Percentiles rank a stretch among this genome's conserved stretches.
Evolutionary conservation across 2,797 vertebrate species (phyloP).

Genomic region (Hoplostethus atlanticus): DNA sequence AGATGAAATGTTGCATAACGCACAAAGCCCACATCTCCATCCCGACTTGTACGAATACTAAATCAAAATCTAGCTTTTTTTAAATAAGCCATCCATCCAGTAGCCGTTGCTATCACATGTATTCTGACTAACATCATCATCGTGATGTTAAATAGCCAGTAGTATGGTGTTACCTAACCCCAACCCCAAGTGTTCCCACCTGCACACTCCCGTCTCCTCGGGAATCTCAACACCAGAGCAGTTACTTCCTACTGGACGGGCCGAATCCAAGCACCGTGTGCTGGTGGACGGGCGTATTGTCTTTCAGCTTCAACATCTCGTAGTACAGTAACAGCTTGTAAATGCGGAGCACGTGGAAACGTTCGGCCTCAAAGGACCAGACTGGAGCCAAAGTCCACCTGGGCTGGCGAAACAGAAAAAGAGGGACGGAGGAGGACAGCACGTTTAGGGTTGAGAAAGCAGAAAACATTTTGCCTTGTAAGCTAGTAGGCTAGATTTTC

Average conservation of each 20-base stretch:
- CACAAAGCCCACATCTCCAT: neutral
- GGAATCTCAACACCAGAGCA: constrained; percentile 55
- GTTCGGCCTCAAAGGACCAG: constrained; percentile 41
- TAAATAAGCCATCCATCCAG: neutral
- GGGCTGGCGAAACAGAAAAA: constrained; percentile 41
- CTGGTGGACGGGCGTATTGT: constrained; percentile 56
- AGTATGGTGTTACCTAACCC: neutral
- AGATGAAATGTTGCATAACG: constrained; percentile 56
- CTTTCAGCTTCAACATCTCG: constrained; percentile 66
- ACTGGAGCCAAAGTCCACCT: constrained; percentile 64
- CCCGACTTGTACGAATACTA: neutral
- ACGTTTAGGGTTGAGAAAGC: constrained; percentile 23
- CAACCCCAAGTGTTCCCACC: constrained; percentile 36
- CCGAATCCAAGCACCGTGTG: constrained; percentile 54
- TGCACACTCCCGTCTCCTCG: constrained; percentile 24
- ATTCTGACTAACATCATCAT: too few relatives aligned
- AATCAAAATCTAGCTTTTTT: neutral
- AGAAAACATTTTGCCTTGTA: constrained; percentile 30
- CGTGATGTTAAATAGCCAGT: neutral
- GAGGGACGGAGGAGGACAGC: constrained; percentile 21
- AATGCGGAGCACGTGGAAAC: constrained; percentile 67
- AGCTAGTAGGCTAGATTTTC: neutral
- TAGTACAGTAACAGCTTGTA: constrained; percentile 74
- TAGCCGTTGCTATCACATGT: neutral
- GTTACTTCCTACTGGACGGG: constrained; percentile 40